Percentiles rank a stretch among this genome's conserved stretches.
phyloP scores from a whole-genome alignment of 2,797 vertebrate genomes.

The Argya squamiceps region DNA sequence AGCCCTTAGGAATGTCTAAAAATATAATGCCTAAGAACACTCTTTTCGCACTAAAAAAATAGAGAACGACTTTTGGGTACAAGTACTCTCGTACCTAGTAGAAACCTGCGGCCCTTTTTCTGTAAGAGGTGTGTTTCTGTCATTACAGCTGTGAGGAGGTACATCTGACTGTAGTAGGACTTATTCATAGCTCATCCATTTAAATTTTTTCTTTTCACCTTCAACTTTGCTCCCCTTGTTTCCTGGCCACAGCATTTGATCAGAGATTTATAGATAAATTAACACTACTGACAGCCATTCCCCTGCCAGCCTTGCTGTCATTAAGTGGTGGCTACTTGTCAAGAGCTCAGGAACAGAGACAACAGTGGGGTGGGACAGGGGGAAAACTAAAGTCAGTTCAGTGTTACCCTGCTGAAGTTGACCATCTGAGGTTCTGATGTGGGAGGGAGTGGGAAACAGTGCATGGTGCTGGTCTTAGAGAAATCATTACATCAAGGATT shows the following conservation, averaged over 20 bases:
- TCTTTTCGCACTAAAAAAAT: neutral
- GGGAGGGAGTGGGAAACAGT: neutral
- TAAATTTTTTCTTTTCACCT: conserved; percentile 27
- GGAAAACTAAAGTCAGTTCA: conserved; percentile 16
- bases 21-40: neutral
- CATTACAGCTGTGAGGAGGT: neutral
- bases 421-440: neutral
- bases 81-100: neutral
- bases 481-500: neutral
- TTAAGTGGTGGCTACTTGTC: conserved; percentile 28
- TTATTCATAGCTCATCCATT: conserved; percentile 12
- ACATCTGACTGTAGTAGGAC: neutral
- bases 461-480: neutral
- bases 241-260: conserved; percentile 40
- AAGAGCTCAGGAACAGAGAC: conserved; percentile 42
- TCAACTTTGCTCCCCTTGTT: conserved; percentile 34
- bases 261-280: conserved; percentile 65
- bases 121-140: neutral
- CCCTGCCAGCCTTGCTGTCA: conserved; percentile 31
- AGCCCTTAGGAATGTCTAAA: neutral
- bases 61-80: neutral
- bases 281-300: conserved; percentile 15
- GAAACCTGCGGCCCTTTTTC: neutral
- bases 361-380: conserved; percentile 30
- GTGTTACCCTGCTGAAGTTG: neutral